Base-by-base conservation (phyloP, 2,888 invertebrate species). In the Phymatocera aterrima region DNA sequence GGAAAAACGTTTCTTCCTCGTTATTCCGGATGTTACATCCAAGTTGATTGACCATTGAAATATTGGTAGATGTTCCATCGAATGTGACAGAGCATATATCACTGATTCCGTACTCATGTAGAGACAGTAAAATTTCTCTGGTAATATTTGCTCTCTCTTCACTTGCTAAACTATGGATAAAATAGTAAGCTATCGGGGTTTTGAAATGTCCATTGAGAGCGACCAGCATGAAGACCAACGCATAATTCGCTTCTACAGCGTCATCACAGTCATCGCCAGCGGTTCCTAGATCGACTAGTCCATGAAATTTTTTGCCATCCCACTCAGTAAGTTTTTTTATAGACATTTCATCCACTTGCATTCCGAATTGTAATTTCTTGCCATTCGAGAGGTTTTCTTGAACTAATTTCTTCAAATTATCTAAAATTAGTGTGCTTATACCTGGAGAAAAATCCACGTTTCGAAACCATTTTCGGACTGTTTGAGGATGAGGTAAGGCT, bases 141-240 rank as follows among this genome's bases (percentile, higher is more conserved):
- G 84, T 78, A 78, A 87, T 72, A 77, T 83, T 79, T 43, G 81
- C 80, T 78, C 84, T 83, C 78, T 84, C 82, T 12, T 80, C 77
- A 34, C 83, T 83, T 77, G 70, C 81, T 70, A 87, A 75, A 18
- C 84, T 82, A 79, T 83, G 79, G 34, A 83, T 80, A 57, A 86
- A 83, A 81, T 85, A 86, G 81, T 86, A 86, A 4, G 84, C 86
- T n/a, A 85, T 61, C 21, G 86, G 86, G 28, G 86, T 79, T 78
- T 86, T 86, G 83, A 85, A 87, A 24, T 64, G 18, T 24, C 81
- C 81, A 80, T 86, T 86, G 61, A 86, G 57, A 57, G 80, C 75
- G 70, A 80, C 81, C 8, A 84, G 74, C 82, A 87, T 82, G 37
- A 85, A 80, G 28, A 86, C 86, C 78, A 86, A 82, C 4, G 84